These are phyloP conservation scores for Anhinga rufa DNA, from an alignment of 2,113 vertebrate species.

Conservation along the genomic window DNA sequence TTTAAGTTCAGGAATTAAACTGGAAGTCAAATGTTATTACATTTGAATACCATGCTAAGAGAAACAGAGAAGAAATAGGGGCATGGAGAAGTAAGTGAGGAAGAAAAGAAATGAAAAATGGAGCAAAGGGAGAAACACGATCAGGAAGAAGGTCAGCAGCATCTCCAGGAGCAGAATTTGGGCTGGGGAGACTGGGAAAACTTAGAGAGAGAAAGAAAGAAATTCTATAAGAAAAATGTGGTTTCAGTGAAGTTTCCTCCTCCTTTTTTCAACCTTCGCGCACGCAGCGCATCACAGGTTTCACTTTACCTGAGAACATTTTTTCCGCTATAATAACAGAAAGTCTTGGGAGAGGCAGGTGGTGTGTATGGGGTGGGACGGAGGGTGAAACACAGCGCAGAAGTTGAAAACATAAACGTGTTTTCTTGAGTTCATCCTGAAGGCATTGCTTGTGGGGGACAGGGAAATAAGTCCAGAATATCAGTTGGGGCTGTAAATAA, in stretches of 20 bases:
- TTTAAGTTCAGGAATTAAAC: neutral
- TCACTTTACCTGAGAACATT: neutral
- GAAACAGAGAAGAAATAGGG: neutral
- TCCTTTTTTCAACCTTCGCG: neutral
- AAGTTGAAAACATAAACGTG: neutral
- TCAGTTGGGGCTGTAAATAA: neutral
- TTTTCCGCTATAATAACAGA: neutral
- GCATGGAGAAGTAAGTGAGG: neutral
- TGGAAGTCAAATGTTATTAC: neutral
- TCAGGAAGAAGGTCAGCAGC: neutral
- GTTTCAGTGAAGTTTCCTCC: neutral
- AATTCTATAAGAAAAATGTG: neutral
- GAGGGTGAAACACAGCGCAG: neutral
- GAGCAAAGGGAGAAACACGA: neutral
- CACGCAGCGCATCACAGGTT: neutral
- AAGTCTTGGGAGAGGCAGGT: neutral
- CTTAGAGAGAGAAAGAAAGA: neutral
- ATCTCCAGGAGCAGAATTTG: neutral
- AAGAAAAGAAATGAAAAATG: neutral
- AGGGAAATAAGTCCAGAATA: too few relatives aligned
- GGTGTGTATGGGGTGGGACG: fast-evolving
- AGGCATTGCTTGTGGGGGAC: neutral
- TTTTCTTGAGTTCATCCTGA: neutral
- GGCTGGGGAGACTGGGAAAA: neutral
- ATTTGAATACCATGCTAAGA: neutral